These are phyloP conservation scores for Mellivora capensis DNA, from an alignment of 2,113 vertebrate species.

Conservation along the genomic window DNA sequence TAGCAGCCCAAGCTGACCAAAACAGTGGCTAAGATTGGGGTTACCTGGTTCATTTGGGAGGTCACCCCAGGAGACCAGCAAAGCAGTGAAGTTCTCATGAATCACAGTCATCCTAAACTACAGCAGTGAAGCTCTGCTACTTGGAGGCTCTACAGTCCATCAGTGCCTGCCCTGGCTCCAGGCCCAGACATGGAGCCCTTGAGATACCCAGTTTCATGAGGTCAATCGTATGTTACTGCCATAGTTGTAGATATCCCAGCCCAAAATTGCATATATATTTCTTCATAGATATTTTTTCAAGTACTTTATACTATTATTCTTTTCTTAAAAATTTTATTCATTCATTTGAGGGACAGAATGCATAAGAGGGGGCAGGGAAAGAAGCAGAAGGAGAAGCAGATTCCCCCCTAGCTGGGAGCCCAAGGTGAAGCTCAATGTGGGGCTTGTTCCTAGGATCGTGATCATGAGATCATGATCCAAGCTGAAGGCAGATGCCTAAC, in stretches of 20 bases:
- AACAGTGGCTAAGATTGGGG: not conserved
- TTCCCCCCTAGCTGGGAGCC: too few relatives aligned
- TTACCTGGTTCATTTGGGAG: not conserved
- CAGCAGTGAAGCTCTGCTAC: not conserved
- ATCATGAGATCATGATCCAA: rapidly evolving
- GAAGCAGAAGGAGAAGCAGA: too few relatives aligned
- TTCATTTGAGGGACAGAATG: too few relatives aligned
- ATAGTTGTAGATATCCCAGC: not conserved
- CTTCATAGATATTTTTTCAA: not conserved
- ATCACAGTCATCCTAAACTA: not conserved
- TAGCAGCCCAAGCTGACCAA: not conserved
- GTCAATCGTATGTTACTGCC: not conserved
- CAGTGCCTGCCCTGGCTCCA: not conserved
- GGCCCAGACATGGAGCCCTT: not conserved
- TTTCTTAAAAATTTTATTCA: too few relatives aligned
- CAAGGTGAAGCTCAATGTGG: too few relatives aligned
- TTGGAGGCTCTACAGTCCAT: not conserved
- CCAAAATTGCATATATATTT: not conserved
- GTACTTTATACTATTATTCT: not conserved
- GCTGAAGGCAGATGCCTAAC: too few relatives aligned
- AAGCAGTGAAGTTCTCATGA: not conserved
- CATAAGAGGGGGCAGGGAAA: too few relatives aligned
- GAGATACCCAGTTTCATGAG: not conserved
- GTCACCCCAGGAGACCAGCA: not conserved
- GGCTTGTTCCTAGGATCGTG: too few relatives aligned